Base-by-base conservation (phyloP, 2,113 vertebrate genomes). In the Paratilapia polleni region DNA sequence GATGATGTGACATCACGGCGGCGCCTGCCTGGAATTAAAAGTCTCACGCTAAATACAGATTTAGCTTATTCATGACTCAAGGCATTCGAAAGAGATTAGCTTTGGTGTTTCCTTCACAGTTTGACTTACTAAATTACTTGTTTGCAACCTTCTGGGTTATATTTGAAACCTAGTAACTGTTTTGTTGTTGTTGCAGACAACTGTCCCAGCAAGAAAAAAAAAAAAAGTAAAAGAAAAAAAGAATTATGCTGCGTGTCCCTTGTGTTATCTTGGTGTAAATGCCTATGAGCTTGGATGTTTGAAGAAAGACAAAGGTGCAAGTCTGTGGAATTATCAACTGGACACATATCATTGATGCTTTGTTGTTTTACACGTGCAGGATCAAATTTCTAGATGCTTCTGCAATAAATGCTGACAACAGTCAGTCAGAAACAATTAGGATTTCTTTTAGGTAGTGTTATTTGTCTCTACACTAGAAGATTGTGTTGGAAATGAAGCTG, bases 21-120 rank as follows among this genome's bases (percentile, higher is more conserved):
- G 64, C 2, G 6, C 54, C 56, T 2, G 17, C 54, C 59, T 77
- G 73, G 78, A 92, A 90, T 92, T 91, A 88, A 85, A 93, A 87
- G 78, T 89, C 76, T 81, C 11, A 36, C 36, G 61, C 84, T 91
- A 92, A 90, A 92, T 90, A 89, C 90, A 94, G 83, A 89, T 81
- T 85, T 77, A 75, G 41, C 61, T 89, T 79, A 36, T 75, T 84
- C 49, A 22, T 85, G 85, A 90, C 87, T 82, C 26, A 34, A 47
- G 87, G 80, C 70, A n/a, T 85, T 87, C 77, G 79, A 66, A 83
- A 81, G 56, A 77, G 82, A 88, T 89, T 76, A 86, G 62, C 70
- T 90, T 85, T 81, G 24, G 80, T 88, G 86, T 87, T 88, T 80
- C 79, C 77, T 84, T 81, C 87, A 83, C 76, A 75, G 79, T 85